Base-by-base conservation (phyloP, 2,113 vertebrate genomes). In the Conger conger region DNA sequence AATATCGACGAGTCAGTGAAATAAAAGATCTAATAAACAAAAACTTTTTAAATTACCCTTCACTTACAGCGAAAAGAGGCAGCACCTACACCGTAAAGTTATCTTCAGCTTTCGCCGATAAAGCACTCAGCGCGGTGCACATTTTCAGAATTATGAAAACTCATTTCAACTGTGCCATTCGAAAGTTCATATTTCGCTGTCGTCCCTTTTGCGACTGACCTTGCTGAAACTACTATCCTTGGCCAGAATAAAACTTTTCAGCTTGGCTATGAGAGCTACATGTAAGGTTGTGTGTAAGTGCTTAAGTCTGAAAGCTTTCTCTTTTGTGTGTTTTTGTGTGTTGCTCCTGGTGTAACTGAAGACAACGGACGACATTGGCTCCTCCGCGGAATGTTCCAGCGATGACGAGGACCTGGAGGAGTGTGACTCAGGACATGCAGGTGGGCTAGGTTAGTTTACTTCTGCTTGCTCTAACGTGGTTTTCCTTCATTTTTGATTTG, bases 361-460 rank as follows among this genome's bases (percentile, higher is more conserved):
- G 93, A 94, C 96, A 54, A 91, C 96, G 87, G 98, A 99, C 90
- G 98, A 99, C 81, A 96, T 97, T 0, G 97, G 95, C 88, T 98
- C 98, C 50, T 99, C 98, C 76, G 98, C 98, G 68, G 98, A 99
- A 92, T 99, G 98, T 93, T 98, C 98, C 82, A 99, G 97, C 30
- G 98, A 99, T 42, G 98, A 99, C 38, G 98, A 99, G 94, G 98
- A 99, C 93, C 95, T 98, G 90, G 97, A 98, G 92, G 98, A 99
- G 93, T 99, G 98, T 92, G 98, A 99, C 40, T 96, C 95, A 16
- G 97, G 95, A 95, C 91, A 90, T 87, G 94, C 97, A 99, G 98
- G 98, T 99, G 98, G 97, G 98, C 97, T 97, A 97, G 97, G 97
- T 99, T 96, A 97, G 97, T 99, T 96, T 97, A 96, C 87, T 95